Percentiles rank a stretch among this genome's conserved stretches.
Conservation (phyloP, 2,113 vertebrate species). For the Arvicanthis niloticus region DNA sequence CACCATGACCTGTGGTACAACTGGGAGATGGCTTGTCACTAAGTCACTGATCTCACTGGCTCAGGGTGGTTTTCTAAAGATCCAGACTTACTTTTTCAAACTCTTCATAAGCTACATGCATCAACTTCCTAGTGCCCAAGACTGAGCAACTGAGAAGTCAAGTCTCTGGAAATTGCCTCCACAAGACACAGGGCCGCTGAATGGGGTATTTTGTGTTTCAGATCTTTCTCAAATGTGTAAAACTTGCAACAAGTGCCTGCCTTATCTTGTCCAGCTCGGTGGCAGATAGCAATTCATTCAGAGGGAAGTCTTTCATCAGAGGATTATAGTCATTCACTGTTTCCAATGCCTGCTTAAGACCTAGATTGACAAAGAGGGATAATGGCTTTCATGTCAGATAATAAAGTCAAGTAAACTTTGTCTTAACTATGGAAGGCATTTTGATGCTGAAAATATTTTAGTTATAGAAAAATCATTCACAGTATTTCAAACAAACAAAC, state of each 20-base stretch:
- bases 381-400: neutral
- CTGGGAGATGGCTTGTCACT: neutral
- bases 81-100: slow-evolving; percentile 94
- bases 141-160: slow-evolving; percentile 98
- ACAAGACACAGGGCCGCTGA: slow-evolving; percentile 97
- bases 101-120: slow-evolving; percentile 99
- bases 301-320: slow-evolving; percentile 99
- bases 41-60: rapidly evolving
- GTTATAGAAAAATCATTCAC: neutral
- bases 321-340: slow-evolving; percentile 99
- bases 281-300: slow-evolving; percentile 97
- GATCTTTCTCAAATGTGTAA: slow-evolving; percentile 98
- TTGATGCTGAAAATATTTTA: neutral
- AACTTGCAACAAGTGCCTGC: slow-evolving; percentile 97
- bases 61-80: neutral
- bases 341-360: slow-evolving; percentile 98
- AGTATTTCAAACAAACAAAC: neutral
- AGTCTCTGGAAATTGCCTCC: slow-evolving; percentile 97
- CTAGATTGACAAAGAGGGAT: slow-evolving; percentile 81
- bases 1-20: slow-evolving; percentile 94
- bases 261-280: slow-evolving; percentile 98
- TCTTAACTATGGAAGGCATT: neutral
- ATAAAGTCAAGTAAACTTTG: neutral
- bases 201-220: slow-evolving; percentile 99
- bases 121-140: slow-evolving; percentile 97